Percentiles rank a stretch among this genome's conserved stretches.
Conservation (phyloP, 2,113 vertebrate species). For the Panthera leo region DNA sequence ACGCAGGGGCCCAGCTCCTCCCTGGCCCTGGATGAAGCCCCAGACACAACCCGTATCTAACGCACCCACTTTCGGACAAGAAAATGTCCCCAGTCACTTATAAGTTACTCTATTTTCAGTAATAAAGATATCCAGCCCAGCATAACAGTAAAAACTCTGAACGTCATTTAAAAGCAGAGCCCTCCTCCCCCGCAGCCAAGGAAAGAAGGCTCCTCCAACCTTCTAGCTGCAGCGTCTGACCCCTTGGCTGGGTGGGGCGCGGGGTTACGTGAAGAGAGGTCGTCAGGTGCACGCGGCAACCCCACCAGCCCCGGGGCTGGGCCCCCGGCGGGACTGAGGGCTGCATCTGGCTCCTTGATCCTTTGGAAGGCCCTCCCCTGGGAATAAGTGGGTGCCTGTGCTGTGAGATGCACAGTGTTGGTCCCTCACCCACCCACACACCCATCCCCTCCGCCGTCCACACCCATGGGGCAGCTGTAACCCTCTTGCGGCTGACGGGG, state of each 20-base stretch:
- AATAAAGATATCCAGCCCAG: neutral
- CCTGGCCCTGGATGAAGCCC: neutral
- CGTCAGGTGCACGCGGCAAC: no score
- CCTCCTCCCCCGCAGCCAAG: neutral
- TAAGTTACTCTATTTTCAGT: neutral
- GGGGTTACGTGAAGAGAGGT: neutral
- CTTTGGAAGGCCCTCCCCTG: neutral
- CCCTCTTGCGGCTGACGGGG: neutral
- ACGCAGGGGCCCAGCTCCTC: neutral
- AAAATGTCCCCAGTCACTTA: neutral
- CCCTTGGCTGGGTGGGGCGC: neutral
- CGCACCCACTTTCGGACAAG: neutral
- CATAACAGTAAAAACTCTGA: neutral
- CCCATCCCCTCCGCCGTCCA: neutral
- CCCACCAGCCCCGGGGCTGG: neutral
- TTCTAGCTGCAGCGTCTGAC: neutral
- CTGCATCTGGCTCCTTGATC: neutral
- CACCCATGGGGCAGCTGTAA: no score
- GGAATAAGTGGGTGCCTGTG: neutral
- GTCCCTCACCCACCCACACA: neutral
- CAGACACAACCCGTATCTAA: neutral
- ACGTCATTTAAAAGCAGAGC: neutral
- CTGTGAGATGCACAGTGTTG: neutral
- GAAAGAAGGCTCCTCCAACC: no score
- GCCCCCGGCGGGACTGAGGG: neutral